Evolutionary conservation across 2,797 vertebrate species (phyloP).

Genomic region (Steatocranus sp.): DNA sequence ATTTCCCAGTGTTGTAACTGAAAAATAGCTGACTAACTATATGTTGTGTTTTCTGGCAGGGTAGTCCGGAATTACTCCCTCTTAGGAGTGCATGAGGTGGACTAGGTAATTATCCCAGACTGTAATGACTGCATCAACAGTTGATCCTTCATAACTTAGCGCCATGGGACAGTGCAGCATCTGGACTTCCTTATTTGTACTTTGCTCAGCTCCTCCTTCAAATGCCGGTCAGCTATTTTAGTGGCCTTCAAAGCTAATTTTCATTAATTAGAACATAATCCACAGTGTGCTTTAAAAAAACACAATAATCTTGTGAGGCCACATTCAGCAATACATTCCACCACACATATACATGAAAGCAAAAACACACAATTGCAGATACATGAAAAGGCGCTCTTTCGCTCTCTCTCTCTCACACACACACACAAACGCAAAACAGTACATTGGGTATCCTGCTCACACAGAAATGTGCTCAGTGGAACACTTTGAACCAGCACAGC

Average conservation of each 20-base stretch:
- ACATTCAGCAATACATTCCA: not conserved
- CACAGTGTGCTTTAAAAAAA: slow-evolving; percentile 8
- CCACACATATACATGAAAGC: not conserved
- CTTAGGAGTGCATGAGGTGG: not conserved
- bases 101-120: slow-evolving; percentile 11
- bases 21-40: not conserved
- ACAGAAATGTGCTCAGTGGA: slow-evolving; percentile 57
- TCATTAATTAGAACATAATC: slow-evolving; percentile 24
- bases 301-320: not conserved
- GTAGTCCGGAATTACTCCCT: not conserved
- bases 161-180: not conserved
- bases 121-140: slow-evolving; percentile 24
- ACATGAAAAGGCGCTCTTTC: not conserved
- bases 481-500: slow-evolving; percentile 66
- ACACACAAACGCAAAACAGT: not conserved
- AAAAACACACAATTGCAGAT: not conserved
- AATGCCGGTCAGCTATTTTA: slow-evolving; percentile 29
- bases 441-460: slow-evolving; percentile 27
- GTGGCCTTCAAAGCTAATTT: slow-evolving; percentile 25
- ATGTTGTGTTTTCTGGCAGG: not conserved
- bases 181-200: slow-evolving; percentile 16
- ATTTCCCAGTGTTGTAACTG: not conserved
- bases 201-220: slow-evolving; percentile 29
- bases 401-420: not conserved
- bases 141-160: not conserved